Evolutionary conservation across 2,113 vertebrate species (phyloP).

Genomic region (Heliornis fulica): DNA sequence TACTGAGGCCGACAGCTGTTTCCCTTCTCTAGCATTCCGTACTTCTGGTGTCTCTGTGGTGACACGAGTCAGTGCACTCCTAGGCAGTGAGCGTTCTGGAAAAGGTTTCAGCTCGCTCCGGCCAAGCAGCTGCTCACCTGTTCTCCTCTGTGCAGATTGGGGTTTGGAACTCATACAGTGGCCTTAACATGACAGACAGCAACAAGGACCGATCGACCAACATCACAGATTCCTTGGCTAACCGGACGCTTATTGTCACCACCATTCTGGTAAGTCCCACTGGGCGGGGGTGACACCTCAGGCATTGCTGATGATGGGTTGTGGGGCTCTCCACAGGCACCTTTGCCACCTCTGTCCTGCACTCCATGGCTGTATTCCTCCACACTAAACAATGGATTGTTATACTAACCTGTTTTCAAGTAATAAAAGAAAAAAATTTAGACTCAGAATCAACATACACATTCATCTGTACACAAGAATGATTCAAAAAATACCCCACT

Average conservation of each 20-base stretch:
- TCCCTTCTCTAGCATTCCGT: background rate
- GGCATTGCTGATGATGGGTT: background rate
- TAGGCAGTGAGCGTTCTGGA: background rate
- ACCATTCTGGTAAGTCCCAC: conserved; percentile 91
- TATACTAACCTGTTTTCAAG: background rate
- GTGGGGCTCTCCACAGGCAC: fast-evolving
- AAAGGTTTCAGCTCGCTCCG: fast-evolving
- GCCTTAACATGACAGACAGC: conserved; percentile 93
- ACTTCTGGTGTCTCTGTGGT: background rate
- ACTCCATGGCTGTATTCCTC: background rate
- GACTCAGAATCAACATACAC: background rate
- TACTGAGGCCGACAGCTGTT: background rate
- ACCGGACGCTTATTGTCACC: conserved; percentile 93
- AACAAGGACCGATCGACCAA: conserved; percentile 86
- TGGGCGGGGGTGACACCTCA: too few relatives aligned
- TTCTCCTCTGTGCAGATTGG: conserved; percentile 83
- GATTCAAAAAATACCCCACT: background rate
- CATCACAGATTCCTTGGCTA: conserved; percentile 90
- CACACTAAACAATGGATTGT: background rate
- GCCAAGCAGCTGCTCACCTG: background rate
- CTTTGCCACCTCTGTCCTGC: background rate
- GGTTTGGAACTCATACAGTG: conserved; percentile 93
- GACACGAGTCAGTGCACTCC: background rate
- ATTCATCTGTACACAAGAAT: background rate
- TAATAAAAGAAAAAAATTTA: too few relatives aligned